Evolutionary conservation across 1,140 invertebrate genomes (phyloP).

Genomic region (Lethrus apterus): DNA sequence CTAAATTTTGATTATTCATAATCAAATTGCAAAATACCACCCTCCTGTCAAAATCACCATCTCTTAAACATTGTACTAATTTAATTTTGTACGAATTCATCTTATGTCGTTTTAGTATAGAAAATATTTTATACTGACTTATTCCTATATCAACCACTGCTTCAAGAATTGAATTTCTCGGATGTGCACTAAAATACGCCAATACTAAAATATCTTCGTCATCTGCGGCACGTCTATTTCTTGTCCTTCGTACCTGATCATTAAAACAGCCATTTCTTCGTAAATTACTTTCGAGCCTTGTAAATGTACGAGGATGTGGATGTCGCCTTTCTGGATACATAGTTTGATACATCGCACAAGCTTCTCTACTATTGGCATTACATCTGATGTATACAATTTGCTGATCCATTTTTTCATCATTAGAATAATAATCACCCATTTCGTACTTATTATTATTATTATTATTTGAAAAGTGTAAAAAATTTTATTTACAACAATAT

Average conservation of each 20-base stretch:
- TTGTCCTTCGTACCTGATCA: neutral
- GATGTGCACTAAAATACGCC: too few relatives aligned
- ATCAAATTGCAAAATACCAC: constrained; percentile 8
- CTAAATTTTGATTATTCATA: constrained; percentile 13
- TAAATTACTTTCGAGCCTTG: constrained; percentile 11
- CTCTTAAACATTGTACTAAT: constrained; percentile 14
- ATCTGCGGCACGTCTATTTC: constrained; percentile 8
- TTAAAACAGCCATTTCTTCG: constrained; percentile 11
- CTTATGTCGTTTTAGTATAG: constrained; percentile 13
- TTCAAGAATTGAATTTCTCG: too few relatives aligned
- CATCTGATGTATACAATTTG: constrained; percentile 7
- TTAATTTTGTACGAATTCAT: constrained; percentile 12
- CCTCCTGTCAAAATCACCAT: constrained; percentile 11
- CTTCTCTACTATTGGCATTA: constrained; percentile 6
- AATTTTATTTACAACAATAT: too few relatives aligned
- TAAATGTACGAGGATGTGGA: constrained; percentile 9
- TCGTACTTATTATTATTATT: too few relatives aligned
- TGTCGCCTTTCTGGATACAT: constrained; percentile 10
- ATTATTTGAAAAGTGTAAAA: too few relatives aligned
- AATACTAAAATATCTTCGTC: too few relatives aligned
- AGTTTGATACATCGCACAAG: constrained; percentile 8
- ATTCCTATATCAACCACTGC: constrained; percentile 12
- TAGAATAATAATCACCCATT: too few relatives aligned
- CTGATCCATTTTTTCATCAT: too few relatives aligned
- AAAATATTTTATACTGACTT: constrained; percentile 14